Evolutionary conservation across 2,888 invertebrate genomes (phyloP).

Genomic region (Calephelis perditalis): DNA sequence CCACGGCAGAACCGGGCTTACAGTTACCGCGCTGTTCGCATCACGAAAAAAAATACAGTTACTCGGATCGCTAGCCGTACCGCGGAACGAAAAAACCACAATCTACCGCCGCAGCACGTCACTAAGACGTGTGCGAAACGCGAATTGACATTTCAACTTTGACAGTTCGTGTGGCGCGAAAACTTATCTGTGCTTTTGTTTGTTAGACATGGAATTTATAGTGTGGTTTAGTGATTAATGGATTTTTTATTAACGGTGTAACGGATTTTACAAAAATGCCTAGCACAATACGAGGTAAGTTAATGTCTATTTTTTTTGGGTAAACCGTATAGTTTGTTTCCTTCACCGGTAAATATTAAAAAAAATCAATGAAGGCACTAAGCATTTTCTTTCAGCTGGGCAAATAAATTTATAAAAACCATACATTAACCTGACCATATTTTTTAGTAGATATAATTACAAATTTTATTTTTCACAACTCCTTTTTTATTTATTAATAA

Average conservation of each 20-base stretch:
- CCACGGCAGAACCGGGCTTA: slow-evolving; percentile 57
- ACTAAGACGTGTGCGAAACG: slow-evolving; percentile 57
- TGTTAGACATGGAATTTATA: slow-evolving; percentile 27
- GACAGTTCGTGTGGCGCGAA: slow-evolving; percentile 53
- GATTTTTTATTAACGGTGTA: slow-evolving; percentile 31
- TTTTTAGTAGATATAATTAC: no score
- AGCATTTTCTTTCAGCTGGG: no score
- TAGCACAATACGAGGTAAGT: slow-evolving; percentile 73
- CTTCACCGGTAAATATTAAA: no score
- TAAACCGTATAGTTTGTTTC: no score
- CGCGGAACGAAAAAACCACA: slow-evolving; percentile 68
- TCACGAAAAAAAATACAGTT: slow-evolving; percentile 75
- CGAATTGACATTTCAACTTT: slow-evolving; percentile 35
- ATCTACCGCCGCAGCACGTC: slow-evolving; percentile 55
- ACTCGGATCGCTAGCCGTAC: slow-evolving; percentile 47
- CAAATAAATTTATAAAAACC: no score
- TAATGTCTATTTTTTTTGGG: slow-evolving; percentile 16
- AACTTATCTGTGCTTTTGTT: slow-evolving; percentile 25
- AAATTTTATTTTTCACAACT: no score
- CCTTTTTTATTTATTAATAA: no score
- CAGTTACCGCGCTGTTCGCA: slow-evolving; percentile 59
- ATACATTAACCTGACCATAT: no score
- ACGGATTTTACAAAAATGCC: slow-evolving; percentile 68
- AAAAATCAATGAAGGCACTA: no score
- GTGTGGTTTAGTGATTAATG: slow-evolving; percentile 29